Conservation (phyloP, 2,113 vertebrate genomes). For the Arenaria interpres region DNA sequence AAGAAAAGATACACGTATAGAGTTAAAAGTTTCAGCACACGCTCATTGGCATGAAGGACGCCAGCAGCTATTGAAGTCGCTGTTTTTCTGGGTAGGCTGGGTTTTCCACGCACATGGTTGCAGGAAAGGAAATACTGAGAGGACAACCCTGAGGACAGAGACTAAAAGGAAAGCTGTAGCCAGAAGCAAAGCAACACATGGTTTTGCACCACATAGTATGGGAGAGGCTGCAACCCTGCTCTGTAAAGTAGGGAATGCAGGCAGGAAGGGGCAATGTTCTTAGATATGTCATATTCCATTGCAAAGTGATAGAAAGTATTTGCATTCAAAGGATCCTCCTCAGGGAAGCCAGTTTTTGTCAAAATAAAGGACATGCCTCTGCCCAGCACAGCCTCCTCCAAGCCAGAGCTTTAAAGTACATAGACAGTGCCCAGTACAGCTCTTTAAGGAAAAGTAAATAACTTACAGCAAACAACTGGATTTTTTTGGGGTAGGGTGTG, state of each 20-base stretch:
- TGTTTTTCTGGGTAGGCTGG: neutral
- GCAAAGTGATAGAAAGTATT: neutral
- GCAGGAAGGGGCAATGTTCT: neutral
- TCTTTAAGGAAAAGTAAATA: neutral
- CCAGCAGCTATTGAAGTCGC: neutral
- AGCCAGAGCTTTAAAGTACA: accelerated
- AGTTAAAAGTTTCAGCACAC: neutral
- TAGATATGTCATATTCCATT: neutral
- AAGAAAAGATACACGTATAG: accelerated
- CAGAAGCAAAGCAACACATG: neutral
- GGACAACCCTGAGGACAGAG: neutral
- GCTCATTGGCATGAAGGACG: neutral
- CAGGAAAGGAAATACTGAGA: neutral
- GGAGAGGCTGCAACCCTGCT: neutral
- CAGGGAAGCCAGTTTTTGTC: too few relatives aligned
- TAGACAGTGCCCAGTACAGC: neutral
- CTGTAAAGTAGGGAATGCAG: neutral
- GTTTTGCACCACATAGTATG: neutral
- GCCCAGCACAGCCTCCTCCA: neutral
- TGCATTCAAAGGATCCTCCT: neutral
- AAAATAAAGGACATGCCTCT: neutral
- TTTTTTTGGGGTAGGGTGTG: neutral
- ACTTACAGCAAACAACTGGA: accelerated
- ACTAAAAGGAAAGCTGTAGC: neutral
- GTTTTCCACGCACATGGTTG: neutral